These are phyloP conservation scores for Sphaeridia pumilis DNA, from an alignment of 2,888 invertebrate genomes.

Conservation along the genomic window DNA sequence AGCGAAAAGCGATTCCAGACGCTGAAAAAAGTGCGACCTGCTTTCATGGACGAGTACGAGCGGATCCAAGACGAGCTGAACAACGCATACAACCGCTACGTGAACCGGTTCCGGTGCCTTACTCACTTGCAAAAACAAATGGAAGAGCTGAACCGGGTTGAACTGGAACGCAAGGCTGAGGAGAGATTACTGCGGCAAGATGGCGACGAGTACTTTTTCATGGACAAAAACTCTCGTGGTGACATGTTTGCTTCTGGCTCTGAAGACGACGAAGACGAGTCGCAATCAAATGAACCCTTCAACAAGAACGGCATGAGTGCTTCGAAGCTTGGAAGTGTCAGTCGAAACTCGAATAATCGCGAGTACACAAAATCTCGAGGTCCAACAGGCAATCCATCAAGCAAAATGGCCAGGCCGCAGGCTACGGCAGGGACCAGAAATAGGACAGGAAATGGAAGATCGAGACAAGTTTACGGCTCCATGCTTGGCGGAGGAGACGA, in stretches of 20 bases:
- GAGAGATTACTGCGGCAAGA: slow-evolving; percentile 49
- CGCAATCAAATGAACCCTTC: slow-evolving; percentile 10
- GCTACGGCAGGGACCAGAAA: slow-evolving; percentile 15
- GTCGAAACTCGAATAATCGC: slow-evolving; percentile 18
- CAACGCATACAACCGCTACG: slow-evolving; percentile 72
- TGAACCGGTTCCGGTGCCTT: slow-evolving; percentile 73
- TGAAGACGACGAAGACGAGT: slow-evolving; percentile 22
- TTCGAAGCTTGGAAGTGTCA: slow-evolving; percentile 3
- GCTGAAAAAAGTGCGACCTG: slow-evolving; percentile 88
- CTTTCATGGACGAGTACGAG: slow-evolving; percentile 92
- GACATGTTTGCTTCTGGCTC: slow-evolving; percentile 18
- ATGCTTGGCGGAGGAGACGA: slow-evolving; percentile 31
- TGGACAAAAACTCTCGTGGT: slow-evolving; percentile 11
- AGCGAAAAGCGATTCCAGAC: slow-evolving; percentile 87
- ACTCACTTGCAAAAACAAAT: slow-evolving; percentile 78
- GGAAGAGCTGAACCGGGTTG: slow-evolving; percentile 63
- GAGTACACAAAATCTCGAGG: slow-evolving; percentile 19
- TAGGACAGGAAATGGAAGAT: slow-evolving; percentile 13
- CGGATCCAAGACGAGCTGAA: slow-evolving; percentile 74
- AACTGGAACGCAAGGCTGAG: slow-evolving; percentile 59
- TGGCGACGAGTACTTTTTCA: slow-evolving; percentile 16
- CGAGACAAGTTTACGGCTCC: slow-evolving; percentile 27
- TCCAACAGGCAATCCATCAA: slow-evolving; percentile 6
- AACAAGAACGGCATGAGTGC: slow-evolving; percentile 6
- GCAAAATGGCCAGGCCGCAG: slow-evolving; percentile 5